A percentile compares a stretch with the other conserved stretches of the same genome.
These are phyloP conservation scores for Edolisoma coerulescens DNA, from an alignment of 2,113 vertebrate species.

Conservation along the genomic window DNA sequence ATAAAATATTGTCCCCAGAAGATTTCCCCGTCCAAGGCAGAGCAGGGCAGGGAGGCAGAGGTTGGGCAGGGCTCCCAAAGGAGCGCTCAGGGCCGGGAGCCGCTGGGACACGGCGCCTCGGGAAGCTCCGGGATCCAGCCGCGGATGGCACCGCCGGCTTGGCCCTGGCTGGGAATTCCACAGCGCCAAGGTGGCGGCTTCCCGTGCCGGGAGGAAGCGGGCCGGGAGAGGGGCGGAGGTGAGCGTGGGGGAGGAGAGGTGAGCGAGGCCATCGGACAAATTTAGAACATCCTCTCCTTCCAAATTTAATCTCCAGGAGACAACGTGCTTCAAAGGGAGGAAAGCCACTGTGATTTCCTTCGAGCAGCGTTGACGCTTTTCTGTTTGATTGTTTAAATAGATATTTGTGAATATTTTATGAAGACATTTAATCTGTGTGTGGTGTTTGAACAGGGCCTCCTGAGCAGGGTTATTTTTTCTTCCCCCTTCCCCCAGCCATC, in stretches of 20 bases:
- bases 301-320: constrained; percentile 55
- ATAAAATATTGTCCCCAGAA: background rate
- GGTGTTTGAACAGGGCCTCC: constrained; percentile 18
- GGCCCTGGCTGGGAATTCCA: background rate
- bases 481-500: background rate
- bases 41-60: background rate
- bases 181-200: constrained; percentile 73
- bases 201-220: constrained; percentile 76
- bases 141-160: background rate
- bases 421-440: background rate
- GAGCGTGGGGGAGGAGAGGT: background rate
- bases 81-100: background rate
- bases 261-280: constrained; percentile 10
- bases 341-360: constrained; percentile 24
- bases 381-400: constrained; percentile 15
- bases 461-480: constrained; percentile 11
- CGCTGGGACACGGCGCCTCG: accelerated
- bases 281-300: constrained; percentile 74
- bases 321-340: constrained; percentile 48
- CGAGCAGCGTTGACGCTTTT: background rate
- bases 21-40: background rate
- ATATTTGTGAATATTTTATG: constrained; percentile 15
- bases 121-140: background rate
- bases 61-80: background rate
- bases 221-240: constrained; percentile 20